Conservation (phyloP, 2,888 invertebrate genomes). For the Mystacides longicornis region DNA sequence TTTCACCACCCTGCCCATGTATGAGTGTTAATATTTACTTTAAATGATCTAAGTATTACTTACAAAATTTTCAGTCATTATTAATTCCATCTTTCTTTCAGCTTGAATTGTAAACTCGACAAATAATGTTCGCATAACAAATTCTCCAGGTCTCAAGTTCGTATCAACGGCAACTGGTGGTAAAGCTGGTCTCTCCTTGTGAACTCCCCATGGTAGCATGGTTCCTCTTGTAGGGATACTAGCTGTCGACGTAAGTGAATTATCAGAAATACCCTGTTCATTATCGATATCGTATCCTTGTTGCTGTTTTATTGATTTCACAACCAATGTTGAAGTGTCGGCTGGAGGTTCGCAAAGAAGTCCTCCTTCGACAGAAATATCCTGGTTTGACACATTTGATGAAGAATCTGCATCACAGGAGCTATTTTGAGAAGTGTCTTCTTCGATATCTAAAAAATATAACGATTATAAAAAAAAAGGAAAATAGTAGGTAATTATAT, state of each 20-base stretch:
- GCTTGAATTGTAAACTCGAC: slow-evolving; percentile 92
- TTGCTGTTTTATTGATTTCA: neutral
- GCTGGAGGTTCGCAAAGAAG: neutral
- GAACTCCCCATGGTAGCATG: slow-evolving; percentile 77
- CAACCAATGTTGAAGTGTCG: neutral
- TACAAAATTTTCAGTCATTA: slow-evolving; percentile 85
- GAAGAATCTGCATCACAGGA: neutral
- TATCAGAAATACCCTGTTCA: neutral
- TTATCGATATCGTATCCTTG: neutral
- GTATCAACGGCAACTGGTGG: slow-evolving; percentile 50
- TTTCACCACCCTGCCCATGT: no score
- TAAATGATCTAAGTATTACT: no score
- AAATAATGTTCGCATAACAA: slow-evolving; percentile 91
- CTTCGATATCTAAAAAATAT: neutral
- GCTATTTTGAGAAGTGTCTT: neutral
- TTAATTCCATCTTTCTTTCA: slow-evolving; percentile 91
- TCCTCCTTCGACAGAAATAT: neutral
- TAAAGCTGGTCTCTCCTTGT: slow-evolving; percentile 56
- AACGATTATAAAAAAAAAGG: no score
- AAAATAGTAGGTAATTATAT: no score
- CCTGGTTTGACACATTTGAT: neutral
- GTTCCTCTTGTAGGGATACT: slow-evolving; percentile 41
- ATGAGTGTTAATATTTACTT: no score
- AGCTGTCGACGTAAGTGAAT: slow-evolving; percentile 1
- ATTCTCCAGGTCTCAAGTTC: slow-evolving; percentile 84